Conservation (phyloP, 2,113 vertebrate species). For the Plecotus auritus region DNA sequence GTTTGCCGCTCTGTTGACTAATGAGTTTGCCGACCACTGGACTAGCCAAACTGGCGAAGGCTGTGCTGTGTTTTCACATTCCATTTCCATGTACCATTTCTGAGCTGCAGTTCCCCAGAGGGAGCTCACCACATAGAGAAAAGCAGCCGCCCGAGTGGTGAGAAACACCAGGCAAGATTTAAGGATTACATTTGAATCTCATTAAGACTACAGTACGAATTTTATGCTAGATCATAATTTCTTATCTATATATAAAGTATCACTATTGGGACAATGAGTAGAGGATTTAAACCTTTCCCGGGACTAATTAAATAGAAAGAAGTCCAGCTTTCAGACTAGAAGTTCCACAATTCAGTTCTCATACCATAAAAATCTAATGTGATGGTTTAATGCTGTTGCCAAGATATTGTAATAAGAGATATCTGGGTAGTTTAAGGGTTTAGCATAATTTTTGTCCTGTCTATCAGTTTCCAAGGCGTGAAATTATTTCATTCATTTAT, state of each 20-base stretch:
- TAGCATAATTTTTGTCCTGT: constrained; percentile 5
- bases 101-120: neutral
- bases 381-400: constrained; percentile 17
- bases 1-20: too few species aligned
- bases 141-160: neutral
- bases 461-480: neutral
- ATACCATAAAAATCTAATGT: constrained; percentile 29
- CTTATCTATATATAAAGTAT: constrained; percentile 64
- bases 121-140: neutral
- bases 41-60: too few species aligned
- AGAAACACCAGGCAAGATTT: constrained; percentile 52
- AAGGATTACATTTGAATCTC: constrained; percentile 65
- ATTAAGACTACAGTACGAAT: constrained; percentile 70
- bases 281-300: constrained; percentile 61
- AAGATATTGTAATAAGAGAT: neutral
- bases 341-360: constrained; percentile 11
- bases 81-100: neutral
- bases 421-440: neutral
- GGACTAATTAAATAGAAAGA: constrained; percentile 74
- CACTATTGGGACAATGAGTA: constrained; percentile 62
- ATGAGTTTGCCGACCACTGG: too few species aligned
- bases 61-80: neutral
- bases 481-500: neutral
- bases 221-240: constrained; percentile 73
- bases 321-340: constrained; percentile 60